phyloP scores from a whole-genome alignment of 2,797 vertebrate species.

The Clarias laeviceps region DNA sequence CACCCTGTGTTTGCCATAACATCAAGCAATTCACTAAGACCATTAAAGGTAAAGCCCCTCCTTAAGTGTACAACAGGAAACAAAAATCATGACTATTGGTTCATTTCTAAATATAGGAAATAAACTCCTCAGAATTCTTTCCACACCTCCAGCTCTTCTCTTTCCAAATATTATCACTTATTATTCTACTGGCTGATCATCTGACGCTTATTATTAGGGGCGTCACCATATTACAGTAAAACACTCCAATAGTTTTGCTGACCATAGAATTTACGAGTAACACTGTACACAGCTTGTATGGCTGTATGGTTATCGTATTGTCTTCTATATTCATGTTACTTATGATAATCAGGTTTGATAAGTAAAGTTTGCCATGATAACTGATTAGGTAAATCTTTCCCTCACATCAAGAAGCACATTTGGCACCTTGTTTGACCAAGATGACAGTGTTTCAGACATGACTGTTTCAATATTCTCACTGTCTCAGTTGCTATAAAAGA shows the following conservation, averaged over 20 bases:
- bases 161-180: background rate
- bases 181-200: background rate
- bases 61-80: constrained; percentile 2
- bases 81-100: background rate
- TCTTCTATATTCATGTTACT: background rate
- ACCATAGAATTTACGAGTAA: background rate
- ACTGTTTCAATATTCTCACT: background rate
- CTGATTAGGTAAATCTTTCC: background rate
- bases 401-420: background rate
- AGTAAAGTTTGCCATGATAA: background rate
- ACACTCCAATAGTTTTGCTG: background rate
- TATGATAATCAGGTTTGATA: background rate
- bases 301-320: background rate
- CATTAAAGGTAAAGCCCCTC: background rate
- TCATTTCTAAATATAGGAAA: background rate
- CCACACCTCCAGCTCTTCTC: background rate
- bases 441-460: background rate
- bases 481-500: too few relatives aligned
- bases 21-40: constrained; percentile 16
- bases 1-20: constrained; percentile 11
- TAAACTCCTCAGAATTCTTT: background rate
- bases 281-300: background rate
- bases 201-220: background rate
- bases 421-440: background rate
- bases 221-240: background rate